Percentiles rank a stretch among this genome's conserved stretches.
Conservation (phyloP, 2,113 vertebrate species). For the Pseudonaja textilis region DNA sequence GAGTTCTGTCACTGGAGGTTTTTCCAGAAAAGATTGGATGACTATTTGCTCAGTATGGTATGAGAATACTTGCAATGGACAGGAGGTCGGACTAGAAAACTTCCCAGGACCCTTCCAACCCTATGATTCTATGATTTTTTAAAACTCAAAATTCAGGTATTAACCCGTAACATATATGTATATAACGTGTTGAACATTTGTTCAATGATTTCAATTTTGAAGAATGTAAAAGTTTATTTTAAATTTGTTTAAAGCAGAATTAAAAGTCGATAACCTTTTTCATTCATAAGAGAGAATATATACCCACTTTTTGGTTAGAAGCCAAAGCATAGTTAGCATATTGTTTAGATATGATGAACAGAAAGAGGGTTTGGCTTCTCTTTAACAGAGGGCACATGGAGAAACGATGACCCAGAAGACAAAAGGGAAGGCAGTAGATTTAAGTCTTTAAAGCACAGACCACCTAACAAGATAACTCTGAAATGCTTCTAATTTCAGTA, state of each 20-base stretch:
- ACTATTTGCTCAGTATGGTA: neutral
- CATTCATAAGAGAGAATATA: constrained; percentile 64
- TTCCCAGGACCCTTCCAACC: neutral
- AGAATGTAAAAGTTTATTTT: neutral
- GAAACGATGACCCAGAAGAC: constrained; percentile 69
- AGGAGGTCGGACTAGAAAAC: neutral
- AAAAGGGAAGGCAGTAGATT: constrained; percentile 59
- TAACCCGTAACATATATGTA: neutral
- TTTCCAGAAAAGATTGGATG: neutral
- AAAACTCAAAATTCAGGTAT: neutral
- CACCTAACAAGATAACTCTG: constrained; percentile 86
- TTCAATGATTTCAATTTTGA: neutral
- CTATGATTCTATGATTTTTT: neutral
- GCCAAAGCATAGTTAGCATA: constrained; percentile 69
- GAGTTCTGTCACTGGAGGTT: neutral
- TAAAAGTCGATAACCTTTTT: constrained; percentile 37
- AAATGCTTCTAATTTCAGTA: constrained; percentile 93
- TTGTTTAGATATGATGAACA: constrained; percentile 66
- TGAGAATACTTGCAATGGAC: neutral
- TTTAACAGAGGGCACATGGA: constrained; percentile 56
- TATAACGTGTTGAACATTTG: neutral
- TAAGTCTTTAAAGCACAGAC: constrained; percentile 81
- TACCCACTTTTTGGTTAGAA: constrained; percentile 66
- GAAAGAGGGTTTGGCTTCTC: constrained; percentile 19
- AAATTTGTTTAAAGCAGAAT: constrained; percentile 61